Evolutionary conservation across 2,888 invertebrate species (phyloP).

Genomic region (Exephanes ischioxanthus): DNA sequence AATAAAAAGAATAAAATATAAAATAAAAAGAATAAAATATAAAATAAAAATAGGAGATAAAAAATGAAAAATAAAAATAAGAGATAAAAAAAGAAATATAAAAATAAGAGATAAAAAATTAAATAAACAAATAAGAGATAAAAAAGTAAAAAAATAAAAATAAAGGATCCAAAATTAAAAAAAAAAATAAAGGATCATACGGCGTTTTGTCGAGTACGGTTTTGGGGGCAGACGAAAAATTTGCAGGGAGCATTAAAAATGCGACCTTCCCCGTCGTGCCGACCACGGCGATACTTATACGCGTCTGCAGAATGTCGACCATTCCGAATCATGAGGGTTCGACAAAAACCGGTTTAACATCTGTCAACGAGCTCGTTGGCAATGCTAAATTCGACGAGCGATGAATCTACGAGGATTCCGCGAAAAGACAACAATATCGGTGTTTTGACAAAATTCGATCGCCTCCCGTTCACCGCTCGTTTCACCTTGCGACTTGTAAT

Average conservation of each 20-base stretch:
- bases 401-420: constrained; percentile 44
- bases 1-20: too few species aligned
- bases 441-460: not conserved
- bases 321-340: constrained; percentile 56
- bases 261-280: not conserved
- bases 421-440: constrained; percentile 26
- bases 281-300: not conserved
- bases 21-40: too few species aligned
- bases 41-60: not conserved
- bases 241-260: not conserved
- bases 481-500: not conserved
- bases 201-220: not conserved
- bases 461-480: not conserved
- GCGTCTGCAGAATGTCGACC: constrained; percentile 26
- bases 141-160: too few species aligned
- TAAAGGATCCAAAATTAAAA: not conserved
- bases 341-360: constrained; percentile 55
- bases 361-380: constrained; percentile 33
- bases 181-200: not conserved
- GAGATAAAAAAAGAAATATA: too few species aligned
- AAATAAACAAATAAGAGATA: too few species aligned
- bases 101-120: not conserved
- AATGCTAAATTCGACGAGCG: constrained; percentile 26
- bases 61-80: not conserved
- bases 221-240: not conserved